Base-by-base conservation (phyloP, 2,797 vertebrate genomes). In the Gouania willdenowi region DNA sequence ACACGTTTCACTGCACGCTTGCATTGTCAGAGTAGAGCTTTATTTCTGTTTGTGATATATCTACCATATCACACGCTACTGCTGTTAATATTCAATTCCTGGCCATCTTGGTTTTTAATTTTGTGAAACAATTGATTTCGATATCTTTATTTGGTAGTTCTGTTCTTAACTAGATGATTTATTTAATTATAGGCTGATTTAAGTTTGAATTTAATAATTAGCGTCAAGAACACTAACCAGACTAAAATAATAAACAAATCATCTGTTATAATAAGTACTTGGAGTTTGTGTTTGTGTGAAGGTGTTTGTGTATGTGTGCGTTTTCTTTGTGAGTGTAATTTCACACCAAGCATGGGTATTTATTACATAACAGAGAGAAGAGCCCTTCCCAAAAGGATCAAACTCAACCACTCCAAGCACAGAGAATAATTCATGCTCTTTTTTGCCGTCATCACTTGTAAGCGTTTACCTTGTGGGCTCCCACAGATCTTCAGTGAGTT, bases 321-420 rank as follows among this genome's bases (percentile, higher is more conserved):
- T 33, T 25, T 21, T 29, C 20, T 56, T 32, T 13, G 11, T n/a
- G 44, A 50, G 65, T 24, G 34, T 24, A 34, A 49, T 32, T 32
- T 28, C 34, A 25, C 7, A 16, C 7, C 7, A 12, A 26, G 37
- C 41, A 17, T 9, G 15, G 49, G 28, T 17, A 31, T 54, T 51
- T 48, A 34, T 41, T 35, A 59, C 28, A 33, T 32, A 71, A 64
- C 50, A 10, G 9, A 66, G 36, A 47, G 25, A 54, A 12, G 36
- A 31, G 50, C 2, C n/a, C 45, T 31, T 66, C 66, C 59, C 58
- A 8, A 16, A 66, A 66, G 65, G 58, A 75, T 67, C 18, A 76
- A 73, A 75, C n/a, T 5, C 28, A 41, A 36, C 34, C 17, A 66
- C 71, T 75, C 41, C 74, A 53, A 74, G 70, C 69, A 53, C 38